Evolutionary conservation across 1,140 invertebrate species (phyloP).

Genomic region (Medauroidea extradentata): DNA sequence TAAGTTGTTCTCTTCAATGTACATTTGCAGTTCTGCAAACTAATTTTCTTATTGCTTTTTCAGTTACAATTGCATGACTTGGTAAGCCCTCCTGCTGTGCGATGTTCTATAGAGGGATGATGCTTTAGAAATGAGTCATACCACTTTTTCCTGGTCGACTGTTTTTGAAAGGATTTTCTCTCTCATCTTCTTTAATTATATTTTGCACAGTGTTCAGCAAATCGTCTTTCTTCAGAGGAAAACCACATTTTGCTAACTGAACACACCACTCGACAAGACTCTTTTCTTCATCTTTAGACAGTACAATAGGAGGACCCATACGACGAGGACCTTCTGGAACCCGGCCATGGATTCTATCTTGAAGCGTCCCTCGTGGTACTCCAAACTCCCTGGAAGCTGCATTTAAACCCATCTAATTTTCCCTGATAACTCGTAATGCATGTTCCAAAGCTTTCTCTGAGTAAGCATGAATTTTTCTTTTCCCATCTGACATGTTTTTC

Average conservation of each 20-base stretch:
- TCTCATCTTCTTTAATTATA: conserved; percentile 2
- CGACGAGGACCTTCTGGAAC: conserved; percentile 4
- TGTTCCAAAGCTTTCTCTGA: too few species aligned
- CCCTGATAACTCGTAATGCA: too few species aligned
- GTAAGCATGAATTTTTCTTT: too few species aligned
- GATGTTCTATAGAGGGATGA: conserved; percentile 7
- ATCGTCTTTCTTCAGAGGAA: conserved; percentile 7
- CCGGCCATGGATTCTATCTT: conserved; percentile 10
- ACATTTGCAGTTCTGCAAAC: conserved; percentile 15
- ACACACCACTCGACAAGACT: conserved; percentile 8
- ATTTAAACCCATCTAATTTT: conserved; percentile 21
- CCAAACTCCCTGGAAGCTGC: conserved; percentile 7
- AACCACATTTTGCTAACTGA: conserved; percentile 1
- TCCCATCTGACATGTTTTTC: too few species aligned
- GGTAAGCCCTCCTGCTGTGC: conserved; percentile 2
- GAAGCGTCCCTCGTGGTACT: conserved; percentile 5
- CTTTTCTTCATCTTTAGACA: conserved; percentile 3
- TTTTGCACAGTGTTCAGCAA: conserved; percentile 16
- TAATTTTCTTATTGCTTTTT: conserved; percentile 17
- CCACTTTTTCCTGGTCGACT: conserved; percentile 17
- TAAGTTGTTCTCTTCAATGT: not conserved
- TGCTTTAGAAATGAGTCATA: conserved; percentile 13
- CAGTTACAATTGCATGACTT: conserved; percentile 11
- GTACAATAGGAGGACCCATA: conserved; percentile 9
- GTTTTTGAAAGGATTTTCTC: conserved; percentile 15